Percentiles rank a stretch among this genome's conserved stretches.
Evolutionary conservation across 2,797 vertebrate species (phyloP).

Genomic region (Glossophaga mutica): DNA sequence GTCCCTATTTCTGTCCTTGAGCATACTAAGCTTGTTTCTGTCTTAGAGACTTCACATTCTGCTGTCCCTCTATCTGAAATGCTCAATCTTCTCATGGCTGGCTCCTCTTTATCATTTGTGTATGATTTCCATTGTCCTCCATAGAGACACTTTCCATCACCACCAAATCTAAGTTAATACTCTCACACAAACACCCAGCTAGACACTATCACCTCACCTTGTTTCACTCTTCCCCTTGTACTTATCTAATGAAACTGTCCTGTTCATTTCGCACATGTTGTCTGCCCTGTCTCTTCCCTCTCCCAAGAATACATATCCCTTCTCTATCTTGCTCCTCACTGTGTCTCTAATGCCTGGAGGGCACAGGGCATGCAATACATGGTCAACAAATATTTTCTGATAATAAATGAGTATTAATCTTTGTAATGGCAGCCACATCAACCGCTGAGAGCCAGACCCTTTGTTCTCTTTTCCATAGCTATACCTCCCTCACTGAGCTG

Average conservation of each 20-base stretch:
- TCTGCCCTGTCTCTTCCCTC: not conserved
- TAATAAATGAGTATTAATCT: not conserved
- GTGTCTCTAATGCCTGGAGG: not conserved
- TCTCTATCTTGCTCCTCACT: not conserved
- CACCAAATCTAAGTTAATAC: not conserved
- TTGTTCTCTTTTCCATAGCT: not conserved
- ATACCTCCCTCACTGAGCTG: not conserved
- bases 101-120: not conserved
- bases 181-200: not conserved
- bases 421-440: not conserved
- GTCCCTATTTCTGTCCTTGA: not conserved
- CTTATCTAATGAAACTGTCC: not conserved
- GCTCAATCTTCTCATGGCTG: not conserved
- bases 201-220: not conserved
- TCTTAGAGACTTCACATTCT: not conserved
- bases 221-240: not conserved
- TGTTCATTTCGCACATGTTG: not conserved
- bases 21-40: not conserved
- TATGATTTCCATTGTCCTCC: not conserved
- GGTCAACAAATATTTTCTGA: not conserved
- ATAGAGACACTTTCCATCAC: not conserved
- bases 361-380: not conserved
- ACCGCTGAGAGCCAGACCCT: not conserved
- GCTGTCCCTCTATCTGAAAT: not conserved
- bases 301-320: not conserved